Percentiles rank a stretch among this genome's conserved stretches.
phyloP scores from a whole-genome alignment of 2,888 invertebrate genomes.

The Neria commutata region DNA sequence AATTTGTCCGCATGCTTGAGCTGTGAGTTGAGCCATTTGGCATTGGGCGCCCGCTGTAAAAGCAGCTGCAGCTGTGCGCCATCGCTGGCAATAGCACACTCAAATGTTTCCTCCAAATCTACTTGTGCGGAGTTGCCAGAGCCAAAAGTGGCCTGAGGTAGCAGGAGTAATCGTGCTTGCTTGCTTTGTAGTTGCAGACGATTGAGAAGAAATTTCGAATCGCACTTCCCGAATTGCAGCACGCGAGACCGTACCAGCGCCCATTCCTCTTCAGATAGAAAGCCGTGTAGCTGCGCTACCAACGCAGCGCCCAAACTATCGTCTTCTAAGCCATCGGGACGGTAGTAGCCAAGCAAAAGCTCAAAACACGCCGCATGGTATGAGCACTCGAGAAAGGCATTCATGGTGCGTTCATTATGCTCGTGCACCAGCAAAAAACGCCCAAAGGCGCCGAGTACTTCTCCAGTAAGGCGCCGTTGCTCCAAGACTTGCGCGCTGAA shows the following conservation, averaged over 20 bases:
- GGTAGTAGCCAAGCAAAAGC: slow-evolving; percentile 49
- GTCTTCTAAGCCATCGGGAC: slow-evolving; percentile 48
- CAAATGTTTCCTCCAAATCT: slow-evolving; percentile 29
- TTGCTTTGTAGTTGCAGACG: slow-evolving; percentile 47
- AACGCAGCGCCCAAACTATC: slow-evolving; percentile 10
- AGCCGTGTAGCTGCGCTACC: slow-evolving; percentile 38
- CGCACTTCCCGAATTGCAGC: slow-evolving; percentile 55
- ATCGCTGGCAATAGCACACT: slow-evolving; percentile 32
- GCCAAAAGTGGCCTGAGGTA: too few relatives aligned
- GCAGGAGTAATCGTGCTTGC: neutral
- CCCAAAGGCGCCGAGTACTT: slow-evolving; percentile 49
- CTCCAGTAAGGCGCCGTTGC: slow-evolving; percentile 39
- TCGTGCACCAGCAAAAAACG: slow-evolving; percentile 48
- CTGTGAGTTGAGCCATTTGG: slow-evolving; percentile 40
- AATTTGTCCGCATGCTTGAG: slow-evolving; percentile 45
- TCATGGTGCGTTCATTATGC: slow-evolving; percentile 56
- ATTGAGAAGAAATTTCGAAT: slow-evolving; percentile 51
- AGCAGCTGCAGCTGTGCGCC: slow-evolving; percentile 36
- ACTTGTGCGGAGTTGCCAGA: slow-evolving; percentile 6
- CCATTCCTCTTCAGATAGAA: slow-evolving; percentile 54
- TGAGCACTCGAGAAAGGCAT: slow-evolving; percentile 53
- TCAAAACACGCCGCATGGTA: slow-evolving; percentile 48
- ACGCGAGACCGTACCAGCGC: slow-evolving; percentile 55
- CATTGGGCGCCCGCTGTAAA: slow-evolving; percentile 31
- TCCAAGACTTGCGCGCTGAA: slow-evolving; percentile 40